A percentile compares a stretch with the other conserved stretches of the same genome.
These are phyloP conservation scores for Silurus asotus DNA, from an alignment of 2,113 vertebrate species.

Conservation along the genomic window DNA sequence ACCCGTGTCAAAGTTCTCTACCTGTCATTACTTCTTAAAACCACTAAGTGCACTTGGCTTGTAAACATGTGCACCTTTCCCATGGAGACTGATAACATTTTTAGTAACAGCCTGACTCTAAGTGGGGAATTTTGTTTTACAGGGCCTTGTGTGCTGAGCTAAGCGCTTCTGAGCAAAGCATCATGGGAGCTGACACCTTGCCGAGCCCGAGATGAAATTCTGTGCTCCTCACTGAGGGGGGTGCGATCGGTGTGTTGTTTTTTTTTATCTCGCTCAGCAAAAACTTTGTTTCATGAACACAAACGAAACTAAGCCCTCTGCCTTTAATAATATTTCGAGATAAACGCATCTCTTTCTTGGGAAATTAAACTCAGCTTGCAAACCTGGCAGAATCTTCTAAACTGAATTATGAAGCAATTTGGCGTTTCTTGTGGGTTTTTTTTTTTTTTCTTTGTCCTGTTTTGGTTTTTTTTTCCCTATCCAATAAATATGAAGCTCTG, in stretches of 20 bases:
- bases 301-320: slow-evolving; percentile 60
- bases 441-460: slow-evolving; percentile 1
- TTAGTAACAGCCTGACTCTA: slow-evolving; percentile 24
- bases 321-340: slow-evolving; percentile 74
- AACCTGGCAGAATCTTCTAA: slow-evolving; percentile 71
- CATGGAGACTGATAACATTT: background rate
- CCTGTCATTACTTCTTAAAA: slow-evolving; percentile 12
- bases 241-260: slow-evolving; percentile 67
- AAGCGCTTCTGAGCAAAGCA: slow-evolving; percentile 73
- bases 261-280: slow-evolving; percentile 69
- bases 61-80: slow-evolving; percentile 18
- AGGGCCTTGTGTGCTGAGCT: slow-evolving; percentile 74
- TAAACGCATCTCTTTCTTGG: slow-evolving; percentile 70
- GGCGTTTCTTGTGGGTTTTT: slow-evolving; percentile 40
- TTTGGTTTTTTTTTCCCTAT: slow-evolving; percentile 57
- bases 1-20: background rate
- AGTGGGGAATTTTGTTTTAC: slow-evolving; percentile 54
- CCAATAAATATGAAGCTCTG: slow-evolving; percentile 66
- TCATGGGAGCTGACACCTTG: slow-evolving; percentile 69
- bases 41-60: slow-evolving; percentile 9
- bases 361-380: slow-evolving; percentile 71
- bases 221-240: slow-evolving; percentile 71
- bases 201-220: slow-evolving; percentile 77
- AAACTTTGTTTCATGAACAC: slow-evolving; percentile 72
- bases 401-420: slow-evolving; percentile 79